Evolutionary conservation across 1,140 invertebrate species (phyloP).

Genomic region (Drosophila cardini): DNA sequence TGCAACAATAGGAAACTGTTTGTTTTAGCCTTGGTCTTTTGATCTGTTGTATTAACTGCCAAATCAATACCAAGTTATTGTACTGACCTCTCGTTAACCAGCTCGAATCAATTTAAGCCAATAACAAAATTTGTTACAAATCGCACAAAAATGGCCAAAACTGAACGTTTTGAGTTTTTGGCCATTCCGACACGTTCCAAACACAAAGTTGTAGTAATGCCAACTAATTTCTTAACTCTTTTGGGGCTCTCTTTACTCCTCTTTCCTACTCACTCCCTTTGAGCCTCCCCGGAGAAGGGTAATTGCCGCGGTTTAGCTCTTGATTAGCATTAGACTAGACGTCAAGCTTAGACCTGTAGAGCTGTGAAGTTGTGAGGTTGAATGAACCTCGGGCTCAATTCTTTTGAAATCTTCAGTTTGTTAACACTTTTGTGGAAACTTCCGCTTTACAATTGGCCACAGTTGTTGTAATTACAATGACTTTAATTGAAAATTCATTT

Average conservation of each 20-base stretch:
- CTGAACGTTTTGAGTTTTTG: conserved; percentile 25
- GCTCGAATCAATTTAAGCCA: conserved; percentile 31
- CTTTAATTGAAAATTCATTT: conserved; percentile 60
- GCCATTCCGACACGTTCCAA: conserved; percentile 33
- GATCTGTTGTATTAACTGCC: conserved; percentile 17
- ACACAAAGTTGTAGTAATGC: conserved; percentile 29
- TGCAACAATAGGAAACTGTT: conserved; percentile 18
- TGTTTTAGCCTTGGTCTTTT: conserved; percentile 28
- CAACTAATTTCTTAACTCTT: conserved; percentile 37
- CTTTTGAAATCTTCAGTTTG: conserved; percentile 44
- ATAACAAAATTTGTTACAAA: conserved; percentile 36
- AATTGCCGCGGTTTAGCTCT: conserved; percentile 41
- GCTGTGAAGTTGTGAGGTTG: conserved; percentile 22
- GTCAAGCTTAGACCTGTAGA: background rate
- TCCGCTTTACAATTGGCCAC: conserved; percentile 50
- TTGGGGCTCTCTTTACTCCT: background rate
- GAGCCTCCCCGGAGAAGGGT: background rate
- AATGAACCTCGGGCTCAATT: conserved; percentile 40
- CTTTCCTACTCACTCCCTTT: conserved; percentile 4
- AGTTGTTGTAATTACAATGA: conserved; percentile 34
- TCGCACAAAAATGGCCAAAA: conserved; percentile 27
- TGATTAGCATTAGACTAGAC: conserved; percentile 40
- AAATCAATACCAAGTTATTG: conserved; percentile 13
- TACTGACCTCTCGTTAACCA: conserved; percentile 25
- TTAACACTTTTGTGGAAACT: conserved; percentile 42